phyloP scores from a whole-genome alignment of 2,888 invertebrate species.

The Andrena haemorrhoa region DNA sequence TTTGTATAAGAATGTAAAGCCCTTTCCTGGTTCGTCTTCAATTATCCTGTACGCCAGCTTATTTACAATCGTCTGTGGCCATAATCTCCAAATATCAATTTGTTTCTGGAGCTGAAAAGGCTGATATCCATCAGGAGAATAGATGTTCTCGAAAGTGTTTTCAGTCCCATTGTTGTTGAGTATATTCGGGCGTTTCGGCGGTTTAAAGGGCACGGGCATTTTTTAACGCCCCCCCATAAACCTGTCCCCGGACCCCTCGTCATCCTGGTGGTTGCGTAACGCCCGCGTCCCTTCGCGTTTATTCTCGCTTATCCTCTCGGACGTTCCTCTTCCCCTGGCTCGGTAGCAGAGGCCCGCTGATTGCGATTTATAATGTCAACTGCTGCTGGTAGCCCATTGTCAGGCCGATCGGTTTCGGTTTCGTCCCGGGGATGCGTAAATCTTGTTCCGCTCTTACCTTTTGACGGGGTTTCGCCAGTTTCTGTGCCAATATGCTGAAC shows the following conservation, averaged over 20 bases:
- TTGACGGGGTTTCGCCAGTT: neutral
- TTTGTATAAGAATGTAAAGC: too few species aligned
- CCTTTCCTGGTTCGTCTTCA: too few species aligned
- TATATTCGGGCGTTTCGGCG: constrained; percentile 51
- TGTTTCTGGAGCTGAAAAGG: too few species aligned
- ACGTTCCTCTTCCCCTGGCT: constrained; percentile 25
- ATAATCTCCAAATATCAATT: too few species aligned
- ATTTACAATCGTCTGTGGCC: too few species aligned
- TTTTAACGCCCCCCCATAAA: constrained; percentile 61
- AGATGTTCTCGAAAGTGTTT: neutral
- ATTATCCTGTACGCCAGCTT: too few species aligned
- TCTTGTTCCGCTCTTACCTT: neutral
- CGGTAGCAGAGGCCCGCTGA: constrained; percentile 65
- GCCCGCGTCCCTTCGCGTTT: constrained; percentile 37
- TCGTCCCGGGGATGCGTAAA: constrained; percentile 17
- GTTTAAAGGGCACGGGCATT: constrained; percentile 52
- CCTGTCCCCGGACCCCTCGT: constrained; percentile 52
- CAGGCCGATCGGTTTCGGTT: constrained; percentile 65
- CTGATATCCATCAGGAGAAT: too few species aligned
- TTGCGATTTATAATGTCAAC: constrained; percentile 79
- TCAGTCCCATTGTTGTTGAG: neutral
- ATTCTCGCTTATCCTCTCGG: constrained; percentile 59
- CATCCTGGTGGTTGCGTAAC: constrained; percentile 60
- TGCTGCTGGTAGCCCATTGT: constrained; percentile 63
- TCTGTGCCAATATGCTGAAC: neutral